Conservation (phyloP, 2,888 invertebrate species). For the Augochlorella aurata region DNA sequence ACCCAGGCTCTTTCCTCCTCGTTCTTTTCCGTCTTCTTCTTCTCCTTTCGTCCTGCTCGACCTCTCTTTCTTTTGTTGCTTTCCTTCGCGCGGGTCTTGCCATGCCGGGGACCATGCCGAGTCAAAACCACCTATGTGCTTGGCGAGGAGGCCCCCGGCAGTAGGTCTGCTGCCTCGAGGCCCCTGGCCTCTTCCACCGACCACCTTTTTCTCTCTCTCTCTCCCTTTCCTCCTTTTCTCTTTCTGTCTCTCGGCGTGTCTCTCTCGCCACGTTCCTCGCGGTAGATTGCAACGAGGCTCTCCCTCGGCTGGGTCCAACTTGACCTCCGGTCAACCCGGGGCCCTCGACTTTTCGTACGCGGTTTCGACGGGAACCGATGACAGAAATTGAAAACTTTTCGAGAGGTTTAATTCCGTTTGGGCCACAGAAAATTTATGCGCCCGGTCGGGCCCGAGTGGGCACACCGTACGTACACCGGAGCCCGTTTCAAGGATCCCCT, state of each 20-base stretch:
- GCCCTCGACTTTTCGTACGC: slow-evolving; percentile 54
- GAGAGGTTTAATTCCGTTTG: slow-evolving; percentile 16
- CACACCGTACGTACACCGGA: not conserved
- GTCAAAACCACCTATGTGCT: slow-evolving; percentile 70
- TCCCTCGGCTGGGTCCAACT: slow-evolving; percentile 52
- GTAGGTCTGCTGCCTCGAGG: slow-evolving; percentile 68
- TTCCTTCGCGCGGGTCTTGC: slow-evolving; percentile 66
- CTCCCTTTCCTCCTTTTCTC: slow-evolving; percentile 21
- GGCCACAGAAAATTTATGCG: slow-evolving; percentile 37
- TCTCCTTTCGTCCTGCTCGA: slow-evolving; percentile 47
- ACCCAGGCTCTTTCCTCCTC: slow-evolving; percentile 59
- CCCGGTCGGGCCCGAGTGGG: not conserved
- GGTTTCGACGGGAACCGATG: slow-evolving; percentile 39
- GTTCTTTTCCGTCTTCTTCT: slow-evolving; percentile 34
- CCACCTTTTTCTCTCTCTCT: slow-evolving; percentile 28
- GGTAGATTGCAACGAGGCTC: slow-evolving; percentile 48
- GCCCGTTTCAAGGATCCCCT: slow-evolving; percentile 16
- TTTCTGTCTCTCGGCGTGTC: slow-evolving; percentile 39
- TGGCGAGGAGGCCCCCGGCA: slow-evolving; percentile 64
- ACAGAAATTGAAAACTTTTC: slow-evolving; percentile 49
- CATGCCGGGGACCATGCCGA: slow-evolving; percentile 63
- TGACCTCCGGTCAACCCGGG: slow-evolving; percentile 65
- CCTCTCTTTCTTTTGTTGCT: slow-evolving; percentile 66
- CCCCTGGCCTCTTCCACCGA: slow-evolving; percentile 54
- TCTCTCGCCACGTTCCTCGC: slow-evolving; percentile 23